These are phyloP conservation scores for Heliocidaris tuberculata DNA, from an alignment of 35 echinoderm and acorn worm genomes.

Conservation along the genomic window DNA sequence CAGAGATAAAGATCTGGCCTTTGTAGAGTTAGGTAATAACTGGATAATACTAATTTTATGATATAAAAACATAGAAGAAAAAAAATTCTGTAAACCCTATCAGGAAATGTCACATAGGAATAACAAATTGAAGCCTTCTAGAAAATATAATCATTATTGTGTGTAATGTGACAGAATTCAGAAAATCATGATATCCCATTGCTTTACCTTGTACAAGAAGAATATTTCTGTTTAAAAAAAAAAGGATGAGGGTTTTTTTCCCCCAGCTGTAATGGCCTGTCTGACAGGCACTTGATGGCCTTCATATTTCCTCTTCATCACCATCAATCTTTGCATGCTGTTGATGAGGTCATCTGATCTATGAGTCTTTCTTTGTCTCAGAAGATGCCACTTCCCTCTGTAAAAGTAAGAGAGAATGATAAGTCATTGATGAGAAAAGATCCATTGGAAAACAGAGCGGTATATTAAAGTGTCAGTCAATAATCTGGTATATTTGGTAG, in stretches of 20 bases:
- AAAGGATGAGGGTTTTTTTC: neutral
- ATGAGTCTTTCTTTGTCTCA: conserved; percentile 39
- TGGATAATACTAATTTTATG: no score
- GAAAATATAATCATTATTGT: no score
- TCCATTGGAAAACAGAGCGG: neutral
- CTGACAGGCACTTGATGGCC: neutral
- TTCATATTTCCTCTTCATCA: neutral
- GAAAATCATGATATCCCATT: neutral
- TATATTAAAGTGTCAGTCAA: no score
- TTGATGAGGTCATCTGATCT: neutral
- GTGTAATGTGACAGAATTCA: neutral
- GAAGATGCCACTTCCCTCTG: conserved; percentile 22
- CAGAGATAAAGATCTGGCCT: no score
- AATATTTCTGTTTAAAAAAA: neutral
- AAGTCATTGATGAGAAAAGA: neutral
- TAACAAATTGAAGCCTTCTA: no score
- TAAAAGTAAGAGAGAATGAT: neutral
- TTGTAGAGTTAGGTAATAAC: no score
- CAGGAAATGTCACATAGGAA: no score
- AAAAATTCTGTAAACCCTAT: no score
- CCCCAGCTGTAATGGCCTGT: neutral
- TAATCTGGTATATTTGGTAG: no score
- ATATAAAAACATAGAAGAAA: no score
- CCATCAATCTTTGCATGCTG: neutral
- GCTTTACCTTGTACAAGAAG: neutral